Conservation (phyloP, 1,140 invertebrate genomes). For the Microplitis demolitor region DNA sequence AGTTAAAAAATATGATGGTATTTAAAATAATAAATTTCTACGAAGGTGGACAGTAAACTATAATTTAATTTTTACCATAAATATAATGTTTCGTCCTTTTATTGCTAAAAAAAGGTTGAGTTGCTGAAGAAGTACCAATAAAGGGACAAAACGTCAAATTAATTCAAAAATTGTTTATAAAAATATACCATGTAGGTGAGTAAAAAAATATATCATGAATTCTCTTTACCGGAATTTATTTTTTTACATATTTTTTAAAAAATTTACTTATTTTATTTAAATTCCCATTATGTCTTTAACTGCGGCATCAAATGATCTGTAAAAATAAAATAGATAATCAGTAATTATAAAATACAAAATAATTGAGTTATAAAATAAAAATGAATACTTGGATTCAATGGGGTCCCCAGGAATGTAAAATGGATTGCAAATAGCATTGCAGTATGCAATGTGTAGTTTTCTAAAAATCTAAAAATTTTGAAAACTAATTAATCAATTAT, state of each 20-base stretch:
- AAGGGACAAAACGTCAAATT: too few species aligned
- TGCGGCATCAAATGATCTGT: slow-evolving; percentile 49
- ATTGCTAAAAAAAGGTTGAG: too few species aligned
- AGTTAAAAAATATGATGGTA: too few species aligned
- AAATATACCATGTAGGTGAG: not conserved
- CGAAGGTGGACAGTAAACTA: too few species aligned
- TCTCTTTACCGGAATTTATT: not conserved
- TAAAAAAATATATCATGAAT: not conserved
- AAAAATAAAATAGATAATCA: slow-evolving; percentile 31
- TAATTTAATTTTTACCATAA: too few species aligned
- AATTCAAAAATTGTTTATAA: not conserved
- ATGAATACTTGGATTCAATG: slow-evolving; percentile 76
- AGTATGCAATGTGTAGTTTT: slow-evolving; percentile 88
- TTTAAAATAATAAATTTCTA: too few species aligned
- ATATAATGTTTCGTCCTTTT: too few species aligned
- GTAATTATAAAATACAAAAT: slow-evolving; percentile 6
- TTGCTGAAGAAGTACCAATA: too few species aligned
- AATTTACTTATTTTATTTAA: slow-evolving; percentile 7
- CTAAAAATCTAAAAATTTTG: slow-evolving; percentile 76
- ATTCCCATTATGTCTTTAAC: slow-evolving; percentile 54
- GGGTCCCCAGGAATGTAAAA: slow-evolving; percentile 90
- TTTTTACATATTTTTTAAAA: not conserved
- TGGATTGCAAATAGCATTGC: slow-evolving; percentile 92
- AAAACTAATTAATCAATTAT: slow-evolving; percentile 16
- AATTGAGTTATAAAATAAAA: not conserved